Conservation (phyloP, 1,140 invertebrate genomes). For the Megalonaias nervosa region DNA sequence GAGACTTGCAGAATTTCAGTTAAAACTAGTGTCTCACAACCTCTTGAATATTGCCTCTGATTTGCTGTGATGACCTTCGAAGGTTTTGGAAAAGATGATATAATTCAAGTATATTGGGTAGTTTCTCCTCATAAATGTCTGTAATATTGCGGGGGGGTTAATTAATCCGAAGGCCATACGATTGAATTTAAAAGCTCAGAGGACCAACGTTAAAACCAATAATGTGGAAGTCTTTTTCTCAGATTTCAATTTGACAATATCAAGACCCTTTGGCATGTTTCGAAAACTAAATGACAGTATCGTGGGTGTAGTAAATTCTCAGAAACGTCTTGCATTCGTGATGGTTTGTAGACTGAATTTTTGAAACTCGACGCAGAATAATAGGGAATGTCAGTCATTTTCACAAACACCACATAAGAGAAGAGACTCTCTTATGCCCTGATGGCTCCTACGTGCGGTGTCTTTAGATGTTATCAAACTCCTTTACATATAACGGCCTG, state of each 20-base stretch:
- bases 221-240: neutral
- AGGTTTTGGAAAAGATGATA: constrained; percentile 34
- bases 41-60: constrained; percentile 15
- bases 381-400: constrained; percentile 67
- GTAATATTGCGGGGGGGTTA: constrained; percentile 47
- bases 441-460: no score
- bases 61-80: constrained; percentile 16
- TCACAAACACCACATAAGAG: no score
- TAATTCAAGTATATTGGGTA: constrained; percentile 35
- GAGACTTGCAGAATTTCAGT: constrained; percentile 29
- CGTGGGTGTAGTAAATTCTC: constrained; percentile 17
- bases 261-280: constrained; percentile 13
- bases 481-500: no score
- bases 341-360: constrained; percentile 36
- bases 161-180: constrained; percentile 43
- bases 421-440: no score
- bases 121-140: constrained; percentile 40
- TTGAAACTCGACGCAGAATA: constrained; percentile 74
- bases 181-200: no score
- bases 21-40: constrained; percentile 15
- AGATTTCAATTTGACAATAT: constrained; percentile 20
- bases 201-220: constrained; percentile 20
- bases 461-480: no score
- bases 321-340: constrained; percentile 27
- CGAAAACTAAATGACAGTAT: constrained; percentile 13